Evolutionary conservation across 2,888 invertebrate genomes (phyloP).

Genomic region (Cephus pygmeus): DNA sequence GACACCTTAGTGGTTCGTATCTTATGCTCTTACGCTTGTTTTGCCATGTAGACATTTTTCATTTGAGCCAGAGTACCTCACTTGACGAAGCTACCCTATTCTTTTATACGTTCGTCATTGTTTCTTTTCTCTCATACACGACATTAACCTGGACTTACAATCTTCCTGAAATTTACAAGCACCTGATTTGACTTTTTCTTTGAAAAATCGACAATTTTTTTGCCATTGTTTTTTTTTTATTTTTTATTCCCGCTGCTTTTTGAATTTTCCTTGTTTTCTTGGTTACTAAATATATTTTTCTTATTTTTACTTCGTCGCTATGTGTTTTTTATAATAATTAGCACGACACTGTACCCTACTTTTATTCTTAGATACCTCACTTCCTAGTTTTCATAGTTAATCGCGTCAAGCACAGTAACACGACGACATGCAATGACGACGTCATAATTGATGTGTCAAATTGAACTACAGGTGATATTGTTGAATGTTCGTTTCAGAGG

Average conservation of each 20-base stretch:
- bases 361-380: neutral
- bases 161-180: neutral
- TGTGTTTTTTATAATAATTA: neutral
- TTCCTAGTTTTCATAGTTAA: neutral
- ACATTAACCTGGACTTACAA: neutral
- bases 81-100: neutral
- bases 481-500: conserved; percentile 58
- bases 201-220: neutral
- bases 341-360: neutral
- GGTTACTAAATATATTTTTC: neutral
- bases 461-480: neutral
- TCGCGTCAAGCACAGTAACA: neutral
- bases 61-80: neutral
- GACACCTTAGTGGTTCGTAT: conserved; percentile 81
- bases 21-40: conserved; percentile 52
- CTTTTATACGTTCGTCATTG: conserved; percentile 8
- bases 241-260: neutral
- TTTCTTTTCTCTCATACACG: neutral
- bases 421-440: neutral
- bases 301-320: neutral
- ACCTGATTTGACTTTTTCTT: neutral
- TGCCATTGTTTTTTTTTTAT: neutral
- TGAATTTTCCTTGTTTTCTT: neutral
- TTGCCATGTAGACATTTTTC: conserved; percentile 23
- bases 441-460: neutral